phyloP scores from a whole-genome alignment of 2,888 invertebrate species.

The Polyommatus iphigenia region DNA sequence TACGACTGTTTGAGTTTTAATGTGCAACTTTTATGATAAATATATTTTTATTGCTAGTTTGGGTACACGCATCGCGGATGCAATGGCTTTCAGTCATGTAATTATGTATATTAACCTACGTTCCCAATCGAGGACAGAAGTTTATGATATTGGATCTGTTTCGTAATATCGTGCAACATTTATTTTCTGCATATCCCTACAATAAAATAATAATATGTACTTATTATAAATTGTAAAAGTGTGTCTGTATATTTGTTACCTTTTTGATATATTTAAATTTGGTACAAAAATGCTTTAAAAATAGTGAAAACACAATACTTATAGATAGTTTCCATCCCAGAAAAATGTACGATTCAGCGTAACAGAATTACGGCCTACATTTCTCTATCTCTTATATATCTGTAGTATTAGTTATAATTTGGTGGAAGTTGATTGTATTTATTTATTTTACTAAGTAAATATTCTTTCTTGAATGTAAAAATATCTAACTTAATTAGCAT shows the following conservation, averaged over 20 bases:
- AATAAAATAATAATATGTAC: neutral
- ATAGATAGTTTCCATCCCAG: neutral
- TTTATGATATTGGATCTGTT: neutral
- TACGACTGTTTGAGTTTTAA: slow-evolving; percentile 71
- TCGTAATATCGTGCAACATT: neutral
- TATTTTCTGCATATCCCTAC: neutral
- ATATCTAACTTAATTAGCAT: neutral
- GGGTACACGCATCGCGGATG: slow-evolving; percentile 55
- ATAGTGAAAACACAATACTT: neutral
- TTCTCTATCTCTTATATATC: neutral
- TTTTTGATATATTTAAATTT: neutral
- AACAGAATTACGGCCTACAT: too few relatives aligned
- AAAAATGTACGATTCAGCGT: too few relatives aligned
- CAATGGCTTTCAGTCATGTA: slow-evolving; percentile 44
- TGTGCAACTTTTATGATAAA: slow-evolving; percentile 76
- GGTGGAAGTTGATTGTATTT: too few relatives aligned
- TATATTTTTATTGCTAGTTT: slow-evolving; percentile 64
- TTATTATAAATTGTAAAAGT: neutral
- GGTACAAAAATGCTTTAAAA: neutral
- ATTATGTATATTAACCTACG: slow-evolving; percentile 41
- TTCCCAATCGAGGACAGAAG: neutral
- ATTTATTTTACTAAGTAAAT: neutral
- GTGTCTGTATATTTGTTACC: neutral
- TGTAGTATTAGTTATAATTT: neutral
- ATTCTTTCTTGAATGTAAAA: neutral